Base-by-base conservation (phyloP, 2,113 vertebrate species). In the Podiceps cristatus region DNA sequence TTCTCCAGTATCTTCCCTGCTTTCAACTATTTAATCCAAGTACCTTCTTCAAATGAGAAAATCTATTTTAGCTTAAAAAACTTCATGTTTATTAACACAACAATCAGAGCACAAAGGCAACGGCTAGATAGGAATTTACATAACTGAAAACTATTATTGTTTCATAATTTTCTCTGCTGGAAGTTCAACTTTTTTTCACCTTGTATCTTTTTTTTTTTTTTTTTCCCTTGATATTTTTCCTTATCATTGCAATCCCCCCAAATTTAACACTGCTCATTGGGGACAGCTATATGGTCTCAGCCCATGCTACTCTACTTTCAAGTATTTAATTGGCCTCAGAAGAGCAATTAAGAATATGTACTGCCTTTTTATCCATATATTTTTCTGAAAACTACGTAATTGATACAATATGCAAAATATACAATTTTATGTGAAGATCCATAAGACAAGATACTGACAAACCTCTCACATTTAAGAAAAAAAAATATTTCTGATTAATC, bases 1-100 rank as follows among this genome's bases (percentile, higher is more conserved):
- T 88, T 90, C 56, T 86, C 50, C 63, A 67, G 10, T 90, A 92
- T 88, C 45, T 84, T 80, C 33, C 18, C 13, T 44, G 37, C 33
- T 97, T 92, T 95, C 82, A 95, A 60, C 56, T 93, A 16, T 75
- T 77, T 90, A 95, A 92, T 88, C 82, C 59, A 67, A 86, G 27
- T 74, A 93, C 75, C 75, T 90, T 92, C 47, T 92, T 95, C 47
- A 92, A 93, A 92, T 69, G 52, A 86, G 75, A 79, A 96, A 90
- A 80, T 67, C 4, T 74, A 18, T 94, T 86, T 80, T 72, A 84
- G 72, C 37, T 35, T 18, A 77, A 86, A 88, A 59, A 66, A 23
- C 1, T 68, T 87, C 60, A 88, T 88, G 86, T 90, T 88, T 95
- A 83, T 92, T 95, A 93, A 97, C 62, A 88, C 13, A 88, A 81